Percentiles rank a stretch among this genome's conserved stretches.
These are phyloP conservation scores for Dipodomys merriami DNA, from an alignment of 2,113 vertebrate genomes.

Conservation along the genomic window DNA sequence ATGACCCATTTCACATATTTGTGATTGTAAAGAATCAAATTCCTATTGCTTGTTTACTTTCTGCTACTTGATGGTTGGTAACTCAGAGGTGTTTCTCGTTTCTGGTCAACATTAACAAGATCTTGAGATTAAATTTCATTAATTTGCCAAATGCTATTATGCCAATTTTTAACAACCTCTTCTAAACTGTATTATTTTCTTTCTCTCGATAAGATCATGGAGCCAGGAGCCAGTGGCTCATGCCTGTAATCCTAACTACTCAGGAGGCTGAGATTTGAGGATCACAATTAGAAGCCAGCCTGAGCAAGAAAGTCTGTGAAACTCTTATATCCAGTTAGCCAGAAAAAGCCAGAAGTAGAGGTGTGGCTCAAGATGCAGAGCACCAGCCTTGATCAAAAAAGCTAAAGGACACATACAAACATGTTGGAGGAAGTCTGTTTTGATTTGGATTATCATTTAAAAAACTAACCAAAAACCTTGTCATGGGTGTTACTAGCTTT, in stretches of 20 bases:
- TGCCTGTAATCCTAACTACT: no score
- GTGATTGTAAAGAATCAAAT: constrained; percentile 54
- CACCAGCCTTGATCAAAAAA: no score
- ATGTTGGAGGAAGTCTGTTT: constrained; percentile 8
- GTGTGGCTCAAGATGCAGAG: no score
- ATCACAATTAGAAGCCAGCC: no score
- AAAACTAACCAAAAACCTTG: neutral
- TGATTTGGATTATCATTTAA: constrained; percentile 9
- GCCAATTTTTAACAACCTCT: neutral
- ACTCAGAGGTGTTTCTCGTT: constrained; percentile 37
- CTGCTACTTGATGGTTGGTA: constrained; percentile 20
- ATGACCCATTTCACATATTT: constrained; percentile 54
- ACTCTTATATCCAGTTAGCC: no score
- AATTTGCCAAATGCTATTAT: constrained; percentile 7
- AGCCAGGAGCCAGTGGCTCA: no score
- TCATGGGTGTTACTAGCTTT: neutral
- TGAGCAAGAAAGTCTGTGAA: no score
- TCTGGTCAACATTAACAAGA: neutral
- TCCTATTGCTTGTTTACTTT: constrained; percentile 37
- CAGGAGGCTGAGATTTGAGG: no score
- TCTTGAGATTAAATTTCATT: neutral
- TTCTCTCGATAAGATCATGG: neutral
- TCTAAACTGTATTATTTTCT: neutral
- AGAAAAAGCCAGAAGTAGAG: no score
- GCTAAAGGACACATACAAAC: no score